phyloP scores from a whole-genome alignment of 2,113 vertebrate species.

The Pituophis catenifer region DNA sequence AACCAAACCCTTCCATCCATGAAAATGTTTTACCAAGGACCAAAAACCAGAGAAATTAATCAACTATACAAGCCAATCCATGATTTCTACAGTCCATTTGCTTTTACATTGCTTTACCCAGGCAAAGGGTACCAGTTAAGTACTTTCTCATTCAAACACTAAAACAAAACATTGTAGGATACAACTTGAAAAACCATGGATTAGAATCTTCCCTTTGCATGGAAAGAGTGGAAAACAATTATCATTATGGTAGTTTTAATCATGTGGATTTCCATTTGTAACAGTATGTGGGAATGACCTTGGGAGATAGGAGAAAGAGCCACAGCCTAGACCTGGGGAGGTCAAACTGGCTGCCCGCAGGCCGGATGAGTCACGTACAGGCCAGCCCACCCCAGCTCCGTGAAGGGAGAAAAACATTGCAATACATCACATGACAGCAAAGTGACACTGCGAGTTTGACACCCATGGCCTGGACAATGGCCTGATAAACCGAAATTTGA shows the following conservation, averaged over 20 bases:
- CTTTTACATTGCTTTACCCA: background rate
- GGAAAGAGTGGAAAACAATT: background rate
- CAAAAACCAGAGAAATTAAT: background rate
- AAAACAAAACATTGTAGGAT: background rate
- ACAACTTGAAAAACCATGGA: background rate
- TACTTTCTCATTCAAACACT: background rate
- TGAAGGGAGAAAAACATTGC: too few relatives aligned
- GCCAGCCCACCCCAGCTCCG: too few relatives aligned
- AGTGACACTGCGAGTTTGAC: background rate
- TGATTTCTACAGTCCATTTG: background rate
- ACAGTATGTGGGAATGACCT: background rate
- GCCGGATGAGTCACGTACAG: too few relatives aligned
- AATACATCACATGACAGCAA: too few relatives aligned
- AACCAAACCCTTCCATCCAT: background rate
- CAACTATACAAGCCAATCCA: background rate
- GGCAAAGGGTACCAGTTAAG: background rate
- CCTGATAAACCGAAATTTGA: background rate
- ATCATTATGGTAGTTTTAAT: too few relatives aligned
- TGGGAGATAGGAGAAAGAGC: background rate
- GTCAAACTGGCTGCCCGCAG: too few relatives aligned
- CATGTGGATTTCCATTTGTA: background rate
- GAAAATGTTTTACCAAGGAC: background rate
- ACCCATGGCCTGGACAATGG: background rate
- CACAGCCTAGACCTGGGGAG: background rate
- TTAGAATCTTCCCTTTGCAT: background rate